Percentiles rank a stretch among this genome's conserved stretches.
These are phyloP conservation scores for Oasisia sp. DNA, from an alignment of 2,888 invertebrate genomes.

Conservation along the genomic window DNA sequence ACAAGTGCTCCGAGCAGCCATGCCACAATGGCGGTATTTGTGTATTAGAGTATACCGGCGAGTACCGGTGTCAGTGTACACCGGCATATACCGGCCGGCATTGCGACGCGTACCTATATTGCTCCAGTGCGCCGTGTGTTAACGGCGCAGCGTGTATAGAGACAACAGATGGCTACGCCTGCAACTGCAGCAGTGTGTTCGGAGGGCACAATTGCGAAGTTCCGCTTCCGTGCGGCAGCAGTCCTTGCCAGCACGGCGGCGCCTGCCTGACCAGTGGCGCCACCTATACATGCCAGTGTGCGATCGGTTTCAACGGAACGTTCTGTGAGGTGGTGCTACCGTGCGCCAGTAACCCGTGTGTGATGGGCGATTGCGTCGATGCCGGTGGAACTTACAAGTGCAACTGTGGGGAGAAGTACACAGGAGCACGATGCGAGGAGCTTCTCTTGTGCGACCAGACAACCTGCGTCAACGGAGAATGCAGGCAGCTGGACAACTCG, in stretches of 20 bases:
- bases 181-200: slow-evolving; percentile 36
- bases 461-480: slow-evolving; percentile 53
- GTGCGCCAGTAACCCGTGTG: slow-evolving; percentile 37
- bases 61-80: slow-evolving; percentile 40
- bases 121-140: slow-evolving; percentile 34
- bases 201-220: slow-evolving; percentile 41
- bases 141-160: slow-evolving; percentile 36
- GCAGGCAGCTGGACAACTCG: slow-evolving; percentile 38
- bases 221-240: slow-evolving; percentile 38
- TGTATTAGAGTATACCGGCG: slow-evolving; percentile 28
- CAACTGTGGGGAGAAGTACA: slow-evolving; percentile 37
- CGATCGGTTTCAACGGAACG: slow-evolving; percentile 28
- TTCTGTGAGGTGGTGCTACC: slow-evolving; percentile 37
- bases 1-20: slow-evolving; percentile 45
- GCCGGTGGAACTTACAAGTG: slow-evolving; percentile 40
- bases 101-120: slow-evolving; percentile 45
- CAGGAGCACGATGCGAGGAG: slow-evolving; percentile 41
- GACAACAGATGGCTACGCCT: slow-evolving; percentile 28
- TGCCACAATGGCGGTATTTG: slow-evolving; percentile 48
- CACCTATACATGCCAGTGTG: slow-evolving; percentile 37
- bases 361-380: slow-evolving; percentile 31
- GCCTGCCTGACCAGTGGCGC: slow-evolving; percentile 33
- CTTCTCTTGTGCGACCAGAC: slow-evolving; percentile 44
- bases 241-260: slow-evolving; percentile 37
- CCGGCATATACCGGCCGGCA: slow-evolving; percentile 41